A percentile compares a stretch with the other conserved stretches of the same genome.
Conservation (phyloP, 2,113 vertebrate genomes). For the Numenius arquata region DNA sequence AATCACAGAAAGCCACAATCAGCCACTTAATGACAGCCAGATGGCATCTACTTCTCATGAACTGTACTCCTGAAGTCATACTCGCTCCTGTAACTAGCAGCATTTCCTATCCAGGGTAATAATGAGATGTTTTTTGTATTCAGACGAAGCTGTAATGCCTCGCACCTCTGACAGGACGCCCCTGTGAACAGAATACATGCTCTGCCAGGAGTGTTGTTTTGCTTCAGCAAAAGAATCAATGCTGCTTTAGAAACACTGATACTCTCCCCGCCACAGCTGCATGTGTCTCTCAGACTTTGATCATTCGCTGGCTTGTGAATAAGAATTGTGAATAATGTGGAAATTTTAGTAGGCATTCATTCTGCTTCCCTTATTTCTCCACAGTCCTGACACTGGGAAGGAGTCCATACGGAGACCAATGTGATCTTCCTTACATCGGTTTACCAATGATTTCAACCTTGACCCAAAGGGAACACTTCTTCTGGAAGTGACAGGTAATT, state of each 20-base stretch:
- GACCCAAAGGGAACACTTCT: constrained; percentile 72
- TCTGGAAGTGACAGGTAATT: constrained; percentile 77
- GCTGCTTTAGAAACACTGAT: background rate
- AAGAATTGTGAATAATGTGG: background rate
- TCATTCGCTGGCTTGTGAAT: background rate
- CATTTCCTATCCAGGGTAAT: constrained; percentile 3
- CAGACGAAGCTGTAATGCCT: constrained; percentile 14
- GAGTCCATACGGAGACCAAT: background rate
- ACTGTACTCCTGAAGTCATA: constrained; percentile 63
- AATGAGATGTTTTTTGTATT: constrained; percentile 68
- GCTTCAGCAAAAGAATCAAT: background rate
- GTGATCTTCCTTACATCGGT: constrained; percentile 33
- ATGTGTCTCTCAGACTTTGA: background rate
- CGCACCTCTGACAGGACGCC: constrained; percentile 6
- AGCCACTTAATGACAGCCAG: constrained; percentile 66
- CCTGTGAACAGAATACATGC: constrained; percentile 11
- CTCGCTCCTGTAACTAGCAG: constrained; percentile 30
- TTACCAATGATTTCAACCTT: constrained; percentile 73
- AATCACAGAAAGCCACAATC: constrained; percentile 55
- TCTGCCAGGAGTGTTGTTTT: background rate
- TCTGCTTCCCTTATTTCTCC: background rate
- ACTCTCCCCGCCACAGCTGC: background rate
- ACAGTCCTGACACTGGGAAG: background rate
- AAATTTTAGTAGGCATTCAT: background rate
- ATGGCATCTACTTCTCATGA: constrained; percentile 66